phyloP scores from a whole-genome alignment of 2,797 vertebrate species.

The Myotis daubentonii region DNA sequence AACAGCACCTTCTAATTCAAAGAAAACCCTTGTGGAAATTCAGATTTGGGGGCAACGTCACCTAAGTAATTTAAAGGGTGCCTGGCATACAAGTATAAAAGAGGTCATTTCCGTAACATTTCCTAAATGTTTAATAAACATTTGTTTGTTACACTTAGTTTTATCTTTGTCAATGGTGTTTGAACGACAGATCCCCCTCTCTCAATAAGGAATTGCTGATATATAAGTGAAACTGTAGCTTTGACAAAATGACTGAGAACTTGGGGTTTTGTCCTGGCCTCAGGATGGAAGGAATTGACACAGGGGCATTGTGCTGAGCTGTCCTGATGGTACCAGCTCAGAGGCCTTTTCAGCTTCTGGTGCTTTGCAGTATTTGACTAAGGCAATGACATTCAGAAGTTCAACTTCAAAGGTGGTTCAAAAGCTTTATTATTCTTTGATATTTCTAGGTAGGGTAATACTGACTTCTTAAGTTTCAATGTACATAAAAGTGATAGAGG shows the following conservation, averaged over 20 bases:
- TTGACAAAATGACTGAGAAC: background rate
- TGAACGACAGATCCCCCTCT: background rate
- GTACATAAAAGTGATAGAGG: background rate
- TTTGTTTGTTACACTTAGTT: background rate
- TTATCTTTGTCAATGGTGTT: background rate
- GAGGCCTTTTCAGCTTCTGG: background rate
- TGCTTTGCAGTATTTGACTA: background rate
- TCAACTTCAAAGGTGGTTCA: background rate
- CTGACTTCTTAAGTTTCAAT: background rate
- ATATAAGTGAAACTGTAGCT: constrained; percentile 5
- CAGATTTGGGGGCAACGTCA: background rate
- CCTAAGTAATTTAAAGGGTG: background rate
- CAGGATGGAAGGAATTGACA: background rate
- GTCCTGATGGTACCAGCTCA: background rate
- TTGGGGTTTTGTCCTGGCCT: background rate
- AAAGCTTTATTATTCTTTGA: background rate
- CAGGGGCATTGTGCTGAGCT: background rate
- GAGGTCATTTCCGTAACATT: background rate
- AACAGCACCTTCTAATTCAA: background rate
- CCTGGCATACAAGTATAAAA: background rate
- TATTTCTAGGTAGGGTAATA: background rate
- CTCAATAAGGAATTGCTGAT: background rate
- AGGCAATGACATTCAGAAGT: background rate
- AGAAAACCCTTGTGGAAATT: background rate
- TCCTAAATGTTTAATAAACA: constrained; percentile 57